Evolutionary conservation across 2,113 vertebrate species (phyloP).

Genomic region (Microtus richardsoni): DNA sequence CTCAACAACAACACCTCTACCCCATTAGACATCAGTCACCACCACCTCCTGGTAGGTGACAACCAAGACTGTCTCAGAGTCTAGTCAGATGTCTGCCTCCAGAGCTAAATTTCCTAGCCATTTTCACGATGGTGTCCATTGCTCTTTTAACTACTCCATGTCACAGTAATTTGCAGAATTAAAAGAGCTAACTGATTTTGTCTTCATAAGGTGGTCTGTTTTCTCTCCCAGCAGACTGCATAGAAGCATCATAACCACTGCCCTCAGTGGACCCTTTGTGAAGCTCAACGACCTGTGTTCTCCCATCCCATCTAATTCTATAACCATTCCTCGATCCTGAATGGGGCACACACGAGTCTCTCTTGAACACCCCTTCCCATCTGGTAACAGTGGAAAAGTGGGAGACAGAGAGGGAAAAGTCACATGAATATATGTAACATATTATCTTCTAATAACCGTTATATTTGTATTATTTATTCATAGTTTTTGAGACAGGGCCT

Average conservation of each 20-base stretch:
- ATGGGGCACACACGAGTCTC: neutral
- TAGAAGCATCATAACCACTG: neutral
- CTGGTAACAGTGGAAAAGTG: neutral
- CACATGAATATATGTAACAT: neutral
- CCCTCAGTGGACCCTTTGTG: neutral
- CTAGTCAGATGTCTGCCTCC: neutral
- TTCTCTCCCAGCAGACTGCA: neutral
- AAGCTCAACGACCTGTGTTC: neutral
- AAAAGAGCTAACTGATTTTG: constrained; percentile 45
- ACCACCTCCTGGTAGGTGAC: neutral
- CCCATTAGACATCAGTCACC: neutral
- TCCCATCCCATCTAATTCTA: neutral
- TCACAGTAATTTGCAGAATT: constrained; percentile 14
- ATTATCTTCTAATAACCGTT: neutral
- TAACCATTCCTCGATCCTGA: neutral
- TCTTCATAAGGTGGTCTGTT: neutral
- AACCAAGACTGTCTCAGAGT: neutral
- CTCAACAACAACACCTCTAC: neutral
- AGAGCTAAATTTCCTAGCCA: constrained; percentile 3
- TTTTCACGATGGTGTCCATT: neutral
- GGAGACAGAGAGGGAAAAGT: neutral
- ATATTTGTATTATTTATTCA: neutral
- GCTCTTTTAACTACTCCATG: neutral
- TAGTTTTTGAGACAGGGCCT: neutral
- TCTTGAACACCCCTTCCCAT: neutral